Evolutionary conservation across 2,797 vertebrate genomes (phyloP), one percentile per base, ranked within the genome.

Genomic region (Falco concolor): DNA sequence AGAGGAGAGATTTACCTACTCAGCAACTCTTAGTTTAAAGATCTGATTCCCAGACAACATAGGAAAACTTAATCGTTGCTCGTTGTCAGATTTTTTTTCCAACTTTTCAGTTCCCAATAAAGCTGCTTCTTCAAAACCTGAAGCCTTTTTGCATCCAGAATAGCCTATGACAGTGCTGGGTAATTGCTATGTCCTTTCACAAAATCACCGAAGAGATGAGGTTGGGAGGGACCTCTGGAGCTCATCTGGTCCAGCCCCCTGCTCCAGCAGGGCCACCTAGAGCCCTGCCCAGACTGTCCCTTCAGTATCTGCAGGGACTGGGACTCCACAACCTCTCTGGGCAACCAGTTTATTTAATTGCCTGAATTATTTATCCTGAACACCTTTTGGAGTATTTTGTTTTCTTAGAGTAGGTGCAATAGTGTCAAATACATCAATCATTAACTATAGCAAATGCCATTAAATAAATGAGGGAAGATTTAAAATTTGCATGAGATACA

Each of bases 61-160:
- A 30, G 9, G 19, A 30, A 61, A 67, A 52, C 25, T 63, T 60
- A 7, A 8, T 67, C 67, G 52, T 27, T 52, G 10, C 25, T 54
- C 14, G 36, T n/a, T 23, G 27, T 77, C 69, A 84, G 83, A 38
- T 32, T 73, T 75, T 45, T 89, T 89, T 96, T 74, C 91, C 90
- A 70, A 57, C 47, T 91, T 96, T 96, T 79, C 75, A 95, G 85
- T 89, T 97, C 84, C 84, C 64, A 93, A 49, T 95, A 94, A 91
- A 96, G 90, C 76, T 89, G 69, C 91, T 95, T 73, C 94, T 93
- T 93, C 95, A 72, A 96, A 95, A 93, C 65, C 70, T 89, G 75
- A 96, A 95, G 74, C 80, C 32, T 40, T 87, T 96, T 87, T 90
- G 42, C 94, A 68, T 73, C 52, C 85, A 86, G 89, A 96, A 96